Conservation (phyloP, 2,797 vertebrate species). For the Lateolabrax maculatus region DNA sequence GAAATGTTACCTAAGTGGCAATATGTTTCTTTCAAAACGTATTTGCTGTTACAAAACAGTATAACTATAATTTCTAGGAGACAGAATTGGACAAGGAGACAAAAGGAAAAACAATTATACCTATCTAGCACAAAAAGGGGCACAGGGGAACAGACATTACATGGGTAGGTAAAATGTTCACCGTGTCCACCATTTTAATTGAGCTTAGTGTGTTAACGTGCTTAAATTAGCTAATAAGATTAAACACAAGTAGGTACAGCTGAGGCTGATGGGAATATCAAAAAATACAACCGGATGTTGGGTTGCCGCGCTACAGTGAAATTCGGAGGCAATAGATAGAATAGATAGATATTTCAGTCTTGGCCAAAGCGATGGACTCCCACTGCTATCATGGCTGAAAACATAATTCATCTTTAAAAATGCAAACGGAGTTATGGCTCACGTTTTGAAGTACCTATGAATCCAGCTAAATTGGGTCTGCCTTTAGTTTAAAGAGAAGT, state of each 20-base stretch:
- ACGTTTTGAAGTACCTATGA: conserved; percentile 7
- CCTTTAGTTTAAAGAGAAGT: not conserved
- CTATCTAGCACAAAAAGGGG: not conserved
- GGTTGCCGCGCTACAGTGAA: no score
- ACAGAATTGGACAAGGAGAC: not conserved
- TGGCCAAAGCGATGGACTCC: not conserved
- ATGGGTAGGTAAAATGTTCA: not conserved
- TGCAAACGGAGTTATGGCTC: not conserved
- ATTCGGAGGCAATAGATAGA: not conserved
- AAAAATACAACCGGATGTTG: no score
- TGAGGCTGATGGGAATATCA: no score
- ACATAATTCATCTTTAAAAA: conserved; percentile 14
- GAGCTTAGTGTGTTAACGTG: not conserved
- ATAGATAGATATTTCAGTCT: not conserved
- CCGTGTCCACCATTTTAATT: not conserved
- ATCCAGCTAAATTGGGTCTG: not conserved
- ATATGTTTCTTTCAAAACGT: not conserved
- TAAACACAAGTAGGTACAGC: no score
- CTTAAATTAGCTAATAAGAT: not conserved
- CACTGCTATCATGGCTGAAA: not conserved
- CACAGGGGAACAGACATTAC: not conserved
- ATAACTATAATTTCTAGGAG: not conserved
- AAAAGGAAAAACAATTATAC: not conserved
- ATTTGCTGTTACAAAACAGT: not conserved
- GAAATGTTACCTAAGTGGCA: not conserved